Base-by-base conservation (phyloP, 2,888 invertebrate species). In the Drosophila koepferae region DNA sequence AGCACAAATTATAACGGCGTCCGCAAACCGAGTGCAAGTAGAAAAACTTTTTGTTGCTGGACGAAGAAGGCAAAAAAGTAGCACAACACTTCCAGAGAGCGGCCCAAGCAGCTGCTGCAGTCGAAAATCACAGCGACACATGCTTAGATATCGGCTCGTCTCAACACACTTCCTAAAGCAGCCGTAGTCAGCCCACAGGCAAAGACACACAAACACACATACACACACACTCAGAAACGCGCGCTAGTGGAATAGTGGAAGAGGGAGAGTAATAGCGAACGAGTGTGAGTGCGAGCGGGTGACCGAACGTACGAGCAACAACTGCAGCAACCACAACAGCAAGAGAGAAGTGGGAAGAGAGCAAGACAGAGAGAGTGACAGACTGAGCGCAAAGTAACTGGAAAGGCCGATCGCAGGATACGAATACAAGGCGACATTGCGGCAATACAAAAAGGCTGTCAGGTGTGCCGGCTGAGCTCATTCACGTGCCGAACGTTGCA, bases 161-260 rank as follows among this genome's bases (percentile, higher is more conserved):
- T 97, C 97, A 93, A 97, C 97, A 93, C 97, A 97, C 94, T 97
- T 97, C 94, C 94, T 97, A 94, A 97, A 97, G 94, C 97, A 97
- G 94, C 97, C 97, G 95, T 97, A 97, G 96, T 95, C 95, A 93
- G 91, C 59, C 62, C 69, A 79, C 59, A 72, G 68, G 63, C 28
- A 28, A 28, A 28, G 28, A 28, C 28, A 28, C 56, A 56, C 28
- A 64, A 3, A 34, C 18, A 51, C 31, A 49, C 10, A 49, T n/a
- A 31, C n/a, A 31, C 28, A n/a, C 31, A 49, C 12, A 51, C 31
- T 18, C n/a, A 31, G n/a, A n/a, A n/a, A 49, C 28, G 10, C 48
- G 44, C 65, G 66, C 51, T 31, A 53, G 41, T 41, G 41, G 41
- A 41, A 41, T 3, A 65, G 64, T 36, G 72, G 68, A 69, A 67